These are phyloP conservation scores for Mycteria americana DNA, from an alignment of 2,797 vertebrate genomes.

Conservation along the genomic window DNA sequence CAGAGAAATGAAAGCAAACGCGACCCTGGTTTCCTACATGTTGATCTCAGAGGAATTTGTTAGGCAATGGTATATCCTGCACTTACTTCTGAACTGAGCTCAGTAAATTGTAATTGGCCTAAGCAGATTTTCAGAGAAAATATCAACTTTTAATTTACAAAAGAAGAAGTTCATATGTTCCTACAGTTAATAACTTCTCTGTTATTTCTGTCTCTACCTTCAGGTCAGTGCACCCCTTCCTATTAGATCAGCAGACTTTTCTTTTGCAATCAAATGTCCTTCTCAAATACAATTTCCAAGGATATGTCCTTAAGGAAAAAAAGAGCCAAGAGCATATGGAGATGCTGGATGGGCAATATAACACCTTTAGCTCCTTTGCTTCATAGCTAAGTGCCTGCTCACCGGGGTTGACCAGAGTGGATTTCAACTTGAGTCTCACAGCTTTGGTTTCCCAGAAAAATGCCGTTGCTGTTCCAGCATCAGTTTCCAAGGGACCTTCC, in stretches of 20 bases:
- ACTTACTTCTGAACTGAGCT: not conserved
- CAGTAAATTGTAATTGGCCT: not conserved
- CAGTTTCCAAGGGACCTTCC: not conserved
- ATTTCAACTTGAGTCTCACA: not conserved
- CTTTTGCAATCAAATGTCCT: not conserved
- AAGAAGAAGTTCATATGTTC: not conserved
- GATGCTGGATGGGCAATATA: not conserved
- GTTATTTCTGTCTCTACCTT: not conserved
- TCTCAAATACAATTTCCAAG: not conserved
- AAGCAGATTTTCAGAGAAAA: not conserved
- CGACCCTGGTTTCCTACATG: not conserved
- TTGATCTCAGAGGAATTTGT: not conserved
- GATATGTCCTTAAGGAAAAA: not conserved
- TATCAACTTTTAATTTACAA: not conserved
- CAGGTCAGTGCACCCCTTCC: not conserved
- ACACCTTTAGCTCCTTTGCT: not conserved
- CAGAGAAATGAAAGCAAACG: not conserved
- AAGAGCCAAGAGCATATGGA: not conserved
- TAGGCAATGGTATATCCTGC: not conserved
- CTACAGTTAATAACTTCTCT: not conserved
- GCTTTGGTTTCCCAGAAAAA: not conserved
- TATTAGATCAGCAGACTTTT: not conserved
- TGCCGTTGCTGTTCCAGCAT: not conserved
- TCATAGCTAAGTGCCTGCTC: not conserved
- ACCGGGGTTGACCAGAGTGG: not conserved